Conservation (phyloP, 2,113 vertebrate species). For the Steatornis caripensis region DNA sequence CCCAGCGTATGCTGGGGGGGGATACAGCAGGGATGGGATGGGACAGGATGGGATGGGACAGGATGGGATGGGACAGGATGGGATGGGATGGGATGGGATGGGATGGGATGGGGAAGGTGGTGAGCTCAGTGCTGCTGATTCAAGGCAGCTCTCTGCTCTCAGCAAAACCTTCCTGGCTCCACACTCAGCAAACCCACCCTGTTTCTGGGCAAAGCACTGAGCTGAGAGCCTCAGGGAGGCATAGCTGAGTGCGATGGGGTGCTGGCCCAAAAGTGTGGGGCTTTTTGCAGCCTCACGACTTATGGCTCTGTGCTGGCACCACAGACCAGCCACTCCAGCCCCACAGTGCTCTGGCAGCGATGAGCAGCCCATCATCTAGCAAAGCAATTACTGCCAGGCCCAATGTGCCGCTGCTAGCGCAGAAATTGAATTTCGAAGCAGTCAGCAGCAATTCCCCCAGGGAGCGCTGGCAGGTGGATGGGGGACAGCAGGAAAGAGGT, state of each 20-base stretch:
- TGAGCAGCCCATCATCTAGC: not conserved
- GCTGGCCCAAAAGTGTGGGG: not conserved
- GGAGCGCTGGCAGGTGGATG: not conserved
- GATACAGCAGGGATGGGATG: not conserved
- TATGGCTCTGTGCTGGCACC: not conserved
- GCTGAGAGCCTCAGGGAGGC: not conserved
- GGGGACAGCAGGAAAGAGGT: not conserved
- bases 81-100: not conserved
- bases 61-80: not conserved
- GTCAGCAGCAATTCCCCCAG: not conserved
- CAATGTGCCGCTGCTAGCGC: not conserved
- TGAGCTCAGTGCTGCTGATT: not conserved
- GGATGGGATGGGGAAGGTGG: not conserved
- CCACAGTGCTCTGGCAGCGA: not conserved
- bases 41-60: not conserved
- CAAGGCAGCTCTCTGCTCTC: not conserved
- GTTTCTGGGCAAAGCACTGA: not conserved
- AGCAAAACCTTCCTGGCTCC: not conserved
- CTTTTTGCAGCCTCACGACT: not conserved
- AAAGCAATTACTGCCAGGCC: not conserved
- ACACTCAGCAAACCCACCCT: not conserved
- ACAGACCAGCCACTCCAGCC: accelerated
- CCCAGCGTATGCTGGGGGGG: not conserved
- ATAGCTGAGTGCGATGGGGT: not conserved
- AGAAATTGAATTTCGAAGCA: not conserved